Evolutionary conservation across 2,113 vertebrate genomes (phyloP), one percentile per base, ranked within the genome.

Genomic region (Plestiodon gilberti): DNA sequence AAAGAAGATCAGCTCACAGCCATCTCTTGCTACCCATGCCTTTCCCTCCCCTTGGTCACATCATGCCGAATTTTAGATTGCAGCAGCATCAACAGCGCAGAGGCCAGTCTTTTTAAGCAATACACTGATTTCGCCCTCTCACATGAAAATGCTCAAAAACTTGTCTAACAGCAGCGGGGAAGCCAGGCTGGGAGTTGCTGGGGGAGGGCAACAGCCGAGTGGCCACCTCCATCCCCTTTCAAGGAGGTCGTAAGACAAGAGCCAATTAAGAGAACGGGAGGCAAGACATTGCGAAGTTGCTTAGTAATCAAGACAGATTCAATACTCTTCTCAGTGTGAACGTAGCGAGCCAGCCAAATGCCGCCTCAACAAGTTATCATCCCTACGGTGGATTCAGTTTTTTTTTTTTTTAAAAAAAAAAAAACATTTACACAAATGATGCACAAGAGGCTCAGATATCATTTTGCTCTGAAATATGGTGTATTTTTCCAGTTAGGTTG

Each of bases 281-380:
- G 78, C 35, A 65, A 43, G 78, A 64, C 78, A 43, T 40, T 64
- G 78, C 20, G 28, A 43, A 30, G 38, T 48, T 65, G 38, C 78
- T 43, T 61, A 65, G 61, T 43, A 80, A 65, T 80, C 78, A 80
- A 80, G 55, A n/a, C 78, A 80, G 78, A 80, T n/a, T n/a, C 78
- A 80, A 80, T 80, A 18, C 78, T 43, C 61, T 2, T 35, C 61
- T 80, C 35, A 30, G 40, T n/a, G 25, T 30, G 61, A 80, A 80
- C 65, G 6, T 61, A 65, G 78, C 61, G 40, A 64, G 23, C 43
- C 61, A 80, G 59, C 61, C 35, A 25, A 65, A 64, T 43, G 38
- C 78, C 48, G 6, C 43, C 30, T 30, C 38, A 43, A 35, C 43
- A 43, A 80, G 33, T 28, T 43, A 64, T 80, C 78, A 65, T 65